Evolutionary conservation across 2,888 invertebrate species (phyloP).

Genomic region (Tubiluchus corallicola): DNA sequence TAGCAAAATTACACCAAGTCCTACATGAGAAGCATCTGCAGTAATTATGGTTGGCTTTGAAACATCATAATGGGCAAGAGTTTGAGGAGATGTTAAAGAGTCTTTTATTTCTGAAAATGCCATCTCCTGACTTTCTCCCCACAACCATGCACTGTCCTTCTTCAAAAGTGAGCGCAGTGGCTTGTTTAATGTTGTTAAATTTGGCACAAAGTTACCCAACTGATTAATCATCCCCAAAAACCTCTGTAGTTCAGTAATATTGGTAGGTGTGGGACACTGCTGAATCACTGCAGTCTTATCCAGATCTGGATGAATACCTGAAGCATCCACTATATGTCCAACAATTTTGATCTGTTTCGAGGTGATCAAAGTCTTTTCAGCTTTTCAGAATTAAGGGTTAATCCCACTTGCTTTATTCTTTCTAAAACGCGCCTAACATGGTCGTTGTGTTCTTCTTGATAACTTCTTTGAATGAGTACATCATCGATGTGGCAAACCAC

Average conservation of each 20-base stretch:
- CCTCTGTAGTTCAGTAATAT: background rate
- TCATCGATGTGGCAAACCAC: background rate
- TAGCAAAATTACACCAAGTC: background rate
- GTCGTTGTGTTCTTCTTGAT: background rate
- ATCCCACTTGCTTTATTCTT: no score
- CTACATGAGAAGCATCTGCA: background rate
- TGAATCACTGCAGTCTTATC: no score
- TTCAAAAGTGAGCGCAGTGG: background rate
- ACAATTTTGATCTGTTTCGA: no score
- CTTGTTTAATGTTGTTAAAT: background rate
- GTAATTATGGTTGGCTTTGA: no score
- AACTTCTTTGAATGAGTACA: background rate
- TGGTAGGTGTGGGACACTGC: no score
- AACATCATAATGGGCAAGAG: background rate
- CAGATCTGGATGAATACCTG: no score
- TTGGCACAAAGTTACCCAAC: background rate
- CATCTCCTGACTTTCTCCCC: background rate
- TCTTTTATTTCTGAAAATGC: background rate
- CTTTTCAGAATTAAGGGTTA: no score
- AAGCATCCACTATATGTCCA: no score
- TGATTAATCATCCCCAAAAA: background rate
- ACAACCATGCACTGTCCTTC: background rate
- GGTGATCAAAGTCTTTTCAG: no score
- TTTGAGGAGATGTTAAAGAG: no score
- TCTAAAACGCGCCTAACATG: no score